Evolutionary conservation across 2,888 invertebrate species (phyloP), one percentile per base, ranked within the genome.

Genomic region (Urechis unicinctus): DNA sequence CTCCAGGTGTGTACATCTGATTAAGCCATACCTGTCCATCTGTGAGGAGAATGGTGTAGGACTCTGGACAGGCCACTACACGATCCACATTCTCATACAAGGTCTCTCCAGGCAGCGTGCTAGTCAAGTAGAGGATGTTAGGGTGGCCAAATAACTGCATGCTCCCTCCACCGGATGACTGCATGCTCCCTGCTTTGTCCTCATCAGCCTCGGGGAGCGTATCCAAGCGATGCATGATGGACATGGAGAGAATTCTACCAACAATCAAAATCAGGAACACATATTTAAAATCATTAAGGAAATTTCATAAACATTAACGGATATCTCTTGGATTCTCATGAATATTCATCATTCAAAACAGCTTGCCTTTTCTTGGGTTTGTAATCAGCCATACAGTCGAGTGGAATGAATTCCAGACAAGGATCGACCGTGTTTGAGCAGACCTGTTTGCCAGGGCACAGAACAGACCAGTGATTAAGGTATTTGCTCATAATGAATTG

Each of bases 191-290:
- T n/a, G n/a, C n/a, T n/a, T n/a, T n/a, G n/a, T n/a, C n/a, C n/a
- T n/a, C n/a, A 28, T 64, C 61, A 49, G 63, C 64, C 31, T 72
- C 75, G n/a, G n/a, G n/a, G 44, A 77, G 72, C 21, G 73, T 77
- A 63, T 82, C 82, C 63, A 79, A 71, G n/a, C 84, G 80, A 61
- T 82, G 79, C 2, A 84, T 79, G 30, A 85, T 70, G 0, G 83
- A 81, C 43, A 84, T 79, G 45, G 81, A 80, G 50, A 84, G 70
- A 60, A 82, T 80, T 64, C 82, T 80, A 66, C 4, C 70, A 67
- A 43, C 51, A 22, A 41, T 29, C 52, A 26, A 29, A 42, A 42
- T 26, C n/a, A 31, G 28, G 4, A 43, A 41, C 5, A 41, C 3
- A 6, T 29, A 5, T 2, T 4, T 9, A 51, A 42, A 42, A 47